These are phyloP conservation scores for Drosophila punjabiensis DNA, from an alignment of 1,140 invertebrate genomes.

Conservation along the genomic window DNA sequence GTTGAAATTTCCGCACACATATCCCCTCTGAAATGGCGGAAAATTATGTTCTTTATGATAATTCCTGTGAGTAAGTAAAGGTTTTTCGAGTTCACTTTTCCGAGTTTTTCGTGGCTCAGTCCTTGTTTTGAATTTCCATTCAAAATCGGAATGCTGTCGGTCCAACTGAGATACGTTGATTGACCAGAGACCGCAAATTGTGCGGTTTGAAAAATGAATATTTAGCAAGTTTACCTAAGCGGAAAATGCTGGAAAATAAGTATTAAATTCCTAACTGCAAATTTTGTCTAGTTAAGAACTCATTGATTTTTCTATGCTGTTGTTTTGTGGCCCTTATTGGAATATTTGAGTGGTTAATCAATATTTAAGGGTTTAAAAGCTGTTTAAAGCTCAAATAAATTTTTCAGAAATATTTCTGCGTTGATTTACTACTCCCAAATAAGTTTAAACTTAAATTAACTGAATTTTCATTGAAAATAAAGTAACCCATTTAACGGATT, in stretches of 20 bases:
- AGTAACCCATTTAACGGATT: conserved; percentile 1
- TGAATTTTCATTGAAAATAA: not conserved
- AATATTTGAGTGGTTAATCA: not conserved
- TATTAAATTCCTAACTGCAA: conserved; percentile 2
- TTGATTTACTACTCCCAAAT: not conserved
- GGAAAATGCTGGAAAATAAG: conserved; percentile 41
- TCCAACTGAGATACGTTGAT: conserved; percentile 22
- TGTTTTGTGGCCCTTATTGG: not conserved
- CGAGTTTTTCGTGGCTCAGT: not conserved
- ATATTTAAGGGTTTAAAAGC: not conserved
- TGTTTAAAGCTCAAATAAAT: not conserved
- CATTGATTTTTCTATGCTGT: not conserved
- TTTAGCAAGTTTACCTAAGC: conserved; percentile 49
- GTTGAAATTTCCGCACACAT: conserved; percentile 59
- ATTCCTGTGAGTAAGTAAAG: conserved; percentile 60
- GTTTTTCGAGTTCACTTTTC: not conserved
- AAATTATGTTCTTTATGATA: conserved; percentile 81
- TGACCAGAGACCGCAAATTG: conserved; percentile 41
- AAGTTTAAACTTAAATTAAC: not conserved
- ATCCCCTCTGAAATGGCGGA: conserved; percentile 57
- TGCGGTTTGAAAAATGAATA: conserved; percentile 51
- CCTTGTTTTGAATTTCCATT: conserved; percentile 49
- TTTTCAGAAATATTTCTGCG: not conserved
- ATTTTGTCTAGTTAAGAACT: conserved; percentile 2
- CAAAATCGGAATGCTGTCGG: conserved; percentile 56